Base-by-base conservation (phyloP, 2,888 invertebrate species). In the Andrena hattorfiana region DNA sequence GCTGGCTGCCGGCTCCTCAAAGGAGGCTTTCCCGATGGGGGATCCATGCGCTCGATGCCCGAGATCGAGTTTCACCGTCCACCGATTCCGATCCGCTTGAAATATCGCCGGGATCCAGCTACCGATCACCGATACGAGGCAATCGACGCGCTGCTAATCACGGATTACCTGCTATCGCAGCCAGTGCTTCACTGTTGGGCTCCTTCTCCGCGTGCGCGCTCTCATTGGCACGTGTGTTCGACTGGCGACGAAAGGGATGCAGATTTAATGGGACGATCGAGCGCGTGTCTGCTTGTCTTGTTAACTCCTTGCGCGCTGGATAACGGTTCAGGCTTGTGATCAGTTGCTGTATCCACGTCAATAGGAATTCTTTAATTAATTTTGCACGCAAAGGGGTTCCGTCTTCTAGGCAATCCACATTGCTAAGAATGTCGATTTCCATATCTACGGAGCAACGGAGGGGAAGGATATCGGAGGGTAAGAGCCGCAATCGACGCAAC, bases 1-100 rank as follows among this genome's bases (percentile, higher is more conserved):
- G 48, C 73, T 30, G 49, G 77, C 71, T 60, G 86, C 81, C 86
- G 87, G 83, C 88, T 76, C 80, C 88, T 88, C 85, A 86, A 87
- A 87, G 85, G 67, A 78, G 69, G 68, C 75, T 88, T 88, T 88
- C 86, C 83, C 86, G 83, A 86, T 84, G 84, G 85, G 87, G 87
- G 87, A 83, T 85, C 82, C 77, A 54, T 56, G 71, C 30, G 79
- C 79, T 69, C 83, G 75, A 78, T 83, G 79, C 79, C n/a, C 78
- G 54, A 69, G 84, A 83, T 83, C 84, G 83, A 75, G 78, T 83
- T 84, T 83, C 83, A 83, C 74, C 83, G 77, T 75, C 74, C 72
- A 71, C 16, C 30, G 77, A 64, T 75, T 64, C 76, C 76, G 71
- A 77, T 76, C 71, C n/a, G 70, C 60, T 80, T 85, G 86, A 87